Base-by-base conservation (phyloP, 2,113 vertebrate species). In the Vicugna pacos region DNA sequence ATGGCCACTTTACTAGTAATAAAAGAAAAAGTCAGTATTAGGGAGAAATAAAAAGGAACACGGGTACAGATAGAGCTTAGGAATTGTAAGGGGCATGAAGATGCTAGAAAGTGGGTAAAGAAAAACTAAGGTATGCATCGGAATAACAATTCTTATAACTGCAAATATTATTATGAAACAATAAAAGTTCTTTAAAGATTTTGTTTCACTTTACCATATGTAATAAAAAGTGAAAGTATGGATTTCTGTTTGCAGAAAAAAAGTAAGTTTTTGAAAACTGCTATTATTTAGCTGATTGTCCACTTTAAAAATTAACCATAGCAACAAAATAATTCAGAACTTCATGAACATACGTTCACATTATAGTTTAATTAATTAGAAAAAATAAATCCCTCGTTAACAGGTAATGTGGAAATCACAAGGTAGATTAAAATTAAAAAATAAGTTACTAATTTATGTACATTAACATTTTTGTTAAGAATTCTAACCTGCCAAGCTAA, bases 191-290 rank as follows among this genome's bases (percentile, higher is more conserved):
- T 84, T 84, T 54, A 82, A 95, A 77, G 60, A 77, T 32, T 86
- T n/a, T 69, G 56, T 73, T 93, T 84, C 94, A 35, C 11, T 84
- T 92, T 97, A 93, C 67, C 92, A 86, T 89, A 87, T 92, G 69
- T 50, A 96, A 72, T 38, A 95, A 87, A 97, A 97, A 96, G 82
- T 81, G 91, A 76, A 96, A 94, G 56, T 77, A 98, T 89, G 94
- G 97, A 98, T 98, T 98, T 98, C 97, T 98, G 96, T 97, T 97
- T 70, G 22, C 26, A 95, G 24, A 52, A 94, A 96, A 93, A 92
- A 38, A 90, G 24, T 75, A 64, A 77, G 60, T 79, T 91, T 94
- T 72, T 64, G 17, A 93, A 86, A 95, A 87, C 20, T 97, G 19
- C 7, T 94, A 89, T 28, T 93, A 16, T 24, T 94, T 84, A 93